Percentiles rank a stretch among this genome's conserved stretches.
phyloP scores from a whole-genome alignment of 2,797 vertebrate genomes.

The Peromyscus eremicus region DNA sequence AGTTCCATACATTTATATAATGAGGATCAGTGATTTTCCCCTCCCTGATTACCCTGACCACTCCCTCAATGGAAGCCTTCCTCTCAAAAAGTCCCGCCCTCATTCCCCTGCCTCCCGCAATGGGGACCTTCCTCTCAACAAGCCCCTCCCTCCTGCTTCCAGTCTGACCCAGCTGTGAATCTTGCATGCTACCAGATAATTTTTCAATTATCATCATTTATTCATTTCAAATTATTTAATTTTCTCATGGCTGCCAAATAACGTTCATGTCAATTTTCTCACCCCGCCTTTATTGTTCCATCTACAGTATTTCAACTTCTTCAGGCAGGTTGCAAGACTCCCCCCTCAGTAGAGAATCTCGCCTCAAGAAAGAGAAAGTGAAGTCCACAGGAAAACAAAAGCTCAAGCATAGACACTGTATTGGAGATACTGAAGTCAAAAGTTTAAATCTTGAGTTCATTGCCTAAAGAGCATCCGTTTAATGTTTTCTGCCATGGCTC shows the following conservation, averaged over 20 bases:
- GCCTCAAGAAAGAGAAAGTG: not conserved
- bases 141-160: not conserved
- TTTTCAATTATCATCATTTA: not conserved
- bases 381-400: not conserved
- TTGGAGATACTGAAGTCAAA: not conserved
- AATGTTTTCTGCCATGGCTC: too few species aligned
- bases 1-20: not conserved
- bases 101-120: not conserved
- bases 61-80: not conserved
- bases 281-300: not conserved
- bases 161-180: not conserved
- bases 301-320: not conserved
- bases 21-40: not conserved
- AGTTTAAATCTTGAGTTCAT: not conserved
- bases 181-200: not conserved
- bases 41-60: not conserved
- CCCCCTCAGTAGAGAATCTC: not conserved
- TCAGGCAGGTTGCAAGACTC: not conserved
- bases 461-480: not conserved
- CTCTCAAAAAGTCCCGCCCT: not conserved
- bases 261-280: not conserved
- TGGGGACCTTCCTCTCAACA: not conserved
- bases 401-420: not conserved
- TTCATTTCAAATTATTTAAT: conserved; percentile 1
- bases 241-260: not conserved